phyloP scores from a whole-genome alignment of 1,140 invertebrate species.

The Caenorhabditis inopinata region DNA sequence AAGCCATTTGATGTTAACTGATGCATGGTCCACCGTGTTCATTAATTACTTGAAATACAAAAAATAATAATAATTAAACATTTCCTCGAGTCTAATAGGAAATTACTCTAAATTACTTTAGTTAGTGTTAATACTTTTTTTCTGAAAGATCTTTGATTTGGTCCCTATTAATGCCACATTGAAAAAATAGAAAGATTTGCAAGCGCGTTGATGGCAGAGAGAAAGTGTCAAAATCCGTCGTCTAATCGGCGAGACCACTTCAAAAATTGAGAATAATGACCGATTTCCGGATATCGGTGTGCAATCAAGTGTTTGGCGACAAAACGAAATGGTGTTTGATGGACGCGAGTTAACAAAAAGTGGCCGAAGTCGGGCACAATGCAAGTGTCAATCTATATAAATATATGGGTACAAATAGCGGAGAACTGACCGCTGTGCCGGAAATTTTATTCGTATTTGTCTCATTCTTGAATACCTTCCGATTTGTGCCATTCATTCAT shows the following conservation, averaged over 20 bases:
- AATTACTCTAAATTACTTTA: no score
- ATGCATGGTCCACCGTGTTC: no score
- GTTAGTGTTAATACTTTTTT: no score
- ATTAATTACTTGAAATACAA: no score
- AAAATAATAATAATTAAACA: no score
- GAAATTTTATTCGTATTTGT: neutral
- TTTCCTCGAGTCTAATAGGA: no score
- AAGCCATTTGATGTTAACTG: no score
- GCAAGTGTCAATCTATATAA: slow-evolving; percentile 31
- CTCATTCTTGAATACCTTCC: neutral
- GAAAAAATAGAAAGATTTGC: neutral
- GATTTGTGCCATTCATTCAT: neutral
- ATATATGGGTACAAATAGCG: slow-evolving; percentile 34
- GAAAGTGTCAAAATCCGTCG: slow-evolving; percentile 24
- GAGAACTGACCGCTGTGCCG: slow-evolving; percentile 28
- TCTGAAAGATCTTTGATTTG: no score
- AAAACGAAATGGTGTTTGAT: slow-evolving; percentile 25
- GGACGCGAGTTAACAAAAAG: slow-evolving; percentile 29
- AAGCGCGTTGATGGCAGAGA: neutral
- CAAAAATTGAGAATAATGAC: slow-evolving; percentile 27
- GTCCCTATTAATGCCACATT: no score
- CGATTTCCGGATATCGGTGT: slow-evolving; percentile 27
- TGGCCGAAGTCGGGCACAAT: slow-evolving; percentile 27
- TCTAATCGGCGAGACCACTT: neutral
- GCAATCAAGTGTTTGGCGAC: slow-evolving; percentile 27